Conservation (phyloP, 2,888 invertebrate species). For the Dynastes tityus region DNA sequence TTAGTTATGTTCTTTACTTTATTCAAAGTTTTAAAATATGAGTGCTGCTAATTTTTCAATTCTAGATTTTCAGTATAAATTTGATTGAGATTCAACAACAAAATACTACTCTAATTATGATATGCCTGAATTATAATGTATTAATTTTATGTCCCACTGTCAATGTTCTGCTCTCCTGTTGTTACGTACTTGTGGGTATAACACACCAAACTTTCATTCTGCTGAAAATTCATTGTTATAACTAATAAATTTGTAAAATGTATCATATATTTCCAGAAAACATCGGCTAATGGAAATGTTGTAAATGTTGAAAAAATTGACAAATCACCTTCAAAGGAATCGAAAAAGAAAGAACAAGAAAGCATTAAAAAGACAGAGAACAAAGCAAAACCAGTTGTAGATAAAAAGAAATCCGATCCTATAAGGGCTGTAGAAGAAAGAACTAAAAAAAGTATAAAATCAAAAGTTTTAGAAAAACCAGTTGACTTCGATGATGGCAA, state of each 20-base stretch:
- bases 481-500: constrained; percentile 83
- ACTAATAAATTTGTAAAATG: too few relatives aligned
- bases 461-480: constrained; percentile 76
- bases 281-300: constrained; percentile 77
- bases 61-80: too few relatives aligned
- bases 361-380: constrained; percentile 71
- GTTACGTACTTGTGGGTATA: too few relatives aligned
- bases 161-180: too few relatives aligned
- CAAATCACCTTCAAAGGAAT: constrained; percentile 72
- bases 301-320: constrained; percentile 74
- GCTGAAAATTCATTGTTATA: too few relatives aligned
- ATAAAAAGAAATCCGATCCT: constrained; percentile 71
- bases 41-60: background rate
- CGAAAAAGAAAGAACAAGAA: constrained; percentile 72
- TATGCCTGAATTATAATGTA: too few relatives aligned
- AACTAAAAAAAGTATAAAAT: constrained; percentile 76
- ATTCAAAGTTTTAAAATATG: background rate
- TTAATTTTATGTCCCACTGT: too few relatives aligned
- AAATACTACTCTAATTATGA: too few relatives aligned
- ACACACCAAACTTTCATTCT: too few relatives aligned
- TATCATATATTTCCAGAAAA: constrained; percentile 70
- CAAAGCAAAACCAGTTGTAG: constrained; percentile 66
- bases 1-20: background rate
- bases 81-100: too few relatives aligned
- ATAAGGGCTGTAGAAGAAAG: constrained; percentile 72